Evolutionary conservation across 2,888 invertebrate genomes (phyloP), one percentile per base, ranked within the genome.

Genomic region (Labia minor): DNA sequence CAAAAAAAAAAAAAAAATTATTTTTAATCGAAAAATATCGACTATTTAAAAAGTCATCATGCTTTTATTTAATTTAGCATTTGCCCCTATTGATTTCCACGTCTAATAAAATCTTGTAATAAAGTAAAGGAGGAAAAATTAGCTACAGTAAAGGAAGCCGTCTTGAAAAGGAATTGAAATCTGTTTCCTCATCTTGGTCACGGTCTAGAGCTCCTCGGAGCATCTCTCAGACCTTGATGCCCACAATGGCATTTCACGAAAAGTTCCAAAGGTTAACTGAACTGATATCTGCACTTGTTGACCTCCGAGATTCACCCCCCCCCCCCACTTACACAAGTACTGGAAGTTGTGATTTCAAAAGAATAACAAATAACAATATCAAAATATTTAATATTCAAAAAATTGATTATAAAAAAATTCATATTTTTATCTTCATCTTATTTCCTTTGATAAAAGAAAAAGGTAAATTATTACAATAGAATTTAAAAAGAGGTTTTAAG

Each of bases 221-320:
- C 49, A 49, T 49, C 49, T 16, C 49, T 4, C 4, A 49, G 49
- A 49, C 49, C 49, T 49, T 49, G 49, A 14, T 49, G 49, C 6
- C 49, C 49, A 49, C 49, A 49, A 49, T 49, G 49, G 49, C 49
- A 49, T 49, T 49, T 49, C 49, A 49, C 49, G 49, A 49, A 49
- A 49, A 3, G 14, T 49, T 33, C 16, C 49, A 49, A 49, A 49
- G 49, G 49, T 49, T 49, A 49, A 49, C 49, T 16, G 49, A 49
- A 14, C 49, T 16, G 49, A 49, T 16, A 49, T 49, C 49, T 14
- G 49, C 49, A 49, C 49, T 14, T 49, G 49, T 10, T 49, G 49
- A 49, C 49, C 49, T 49, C 49, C 49, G n/a, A 49, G 16, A 16
- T 49, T 49, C 49, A 49, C 26, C 26, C 26, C 26, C 4, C 26